Evolutionary conservation across 2,888 invertebrate species (phyloP), one percentile per base, ranked within the genome.

Genomic region (Hydraecia micacea): DNA sequence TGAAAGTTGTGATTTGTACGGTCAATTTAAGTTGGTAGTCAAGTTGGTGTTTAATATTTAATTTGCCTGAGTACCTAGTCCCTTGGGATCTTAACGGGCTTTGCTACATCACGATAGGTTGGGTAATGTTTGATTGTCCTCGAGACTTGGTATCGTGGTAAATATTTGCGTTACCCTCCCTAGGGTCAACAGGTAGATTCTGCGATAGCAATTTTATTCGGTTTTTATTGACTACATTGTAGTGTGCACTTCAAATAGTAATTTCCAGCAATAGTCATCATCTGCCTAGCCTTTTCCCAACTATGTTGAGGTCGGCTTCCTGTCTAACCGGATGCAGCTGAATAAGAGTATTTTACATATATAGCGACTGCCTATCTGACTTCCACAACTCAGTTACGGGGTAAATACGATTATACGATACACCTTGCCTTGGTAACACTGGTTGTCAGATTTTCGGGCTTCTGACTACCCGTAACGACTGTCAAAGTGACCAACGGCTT

Each of bases 151-250:
- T 69, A 78, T 70, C 25, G 15, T 36, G 13, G 18, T 21, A 46
- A 78, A 78, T 46, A 79, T 79, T 79, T 63, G 25, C 28, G 49
- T 7, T 49, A 60, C 49, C 46, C 55, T 13, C 39, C 46, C 46
- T 8, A 32, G 11, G 39, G 25, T 39, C 49, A 62, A 46, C 73
- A 75, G 36, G 25, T 46, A 9, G 55, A 79, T 28, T 39, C 42
- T 71, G 36, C 25, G 15, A 70, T 36, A 9, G 9, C 8, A 39
- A 28, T 70, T 49, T 68, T 49, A 49, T 46, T 60, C 60, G 18
- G 18, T 15, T 28, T 66, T 66, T 21, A 42, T 11, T 18, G 6
- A 28, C 42, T 21, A 28, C 28, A 21, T 32, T 49, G 13, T 49
- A 49, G 49, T 46, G 13, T 28, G 21, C 49, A 32, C 21, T 49